Conservation (phyloP, 2,113 vertebrate genomes). For the Butorides virescens region DNA sequence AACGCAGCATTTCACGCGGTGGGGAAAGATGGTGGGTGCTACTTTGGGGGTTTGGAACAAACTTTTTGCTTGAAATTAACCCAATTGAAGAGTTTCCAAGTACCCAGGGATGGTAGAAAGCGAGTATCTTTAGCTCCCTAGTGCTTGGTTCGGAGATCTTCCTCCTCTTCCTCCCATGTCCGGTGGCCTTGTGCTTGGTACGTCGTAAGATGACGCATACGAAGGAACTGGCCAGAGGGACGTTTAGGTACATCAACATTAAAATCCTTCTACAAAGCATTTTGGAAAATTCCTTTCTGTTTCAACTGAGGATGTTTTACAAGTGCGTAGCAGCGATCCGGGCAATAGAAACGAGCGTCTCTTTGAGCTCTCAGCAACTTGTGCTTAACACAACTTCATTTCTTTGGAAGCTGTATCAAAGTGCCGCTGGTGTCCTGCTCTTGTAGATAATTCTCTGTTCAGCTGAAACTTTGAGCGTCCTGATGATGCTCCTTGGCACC, state of each 20-base stretch:
- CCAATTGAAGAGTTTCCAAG: background rate
- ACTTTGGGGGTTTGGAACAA: background rate
- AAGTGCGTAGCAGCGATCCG: background rate
- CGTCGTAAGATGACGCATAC: accelerated
- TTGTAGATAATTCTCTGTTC: background rate
- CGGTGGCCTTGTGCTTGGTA: background rate
- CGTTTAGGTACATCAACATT: accelerated
- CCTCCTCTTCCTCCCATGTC: background rate
- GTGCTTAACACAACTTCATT: background rate
- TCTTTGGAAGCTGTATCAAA: background rate
- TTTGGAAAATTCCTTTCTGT: background rate
- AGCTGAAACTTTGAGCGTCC: background rate
- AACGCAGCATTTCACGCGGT: accelerated
- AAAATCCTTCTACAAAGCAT: background rate
- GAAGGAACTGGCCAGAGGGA: background rate
- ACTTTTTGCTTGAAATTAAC: background rate
- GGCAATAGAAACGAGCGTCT: background rate
- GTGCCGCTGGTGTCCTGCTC: background rate
- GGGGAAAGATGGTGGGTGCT: background rate
- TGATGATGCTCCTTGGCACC: background rate
- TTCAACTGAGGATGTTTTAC: background rate
- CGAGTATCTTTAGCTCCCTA: accelerated
- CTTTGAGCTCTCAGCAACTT: background rate
- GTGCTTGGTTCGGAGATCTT: background rate
- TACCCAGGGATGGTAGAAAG: background rate